Evolutionary conservation across 2,888 invertebrate genomes (phyloP).

Genomic region (Cheilosia impressa): DNA sequence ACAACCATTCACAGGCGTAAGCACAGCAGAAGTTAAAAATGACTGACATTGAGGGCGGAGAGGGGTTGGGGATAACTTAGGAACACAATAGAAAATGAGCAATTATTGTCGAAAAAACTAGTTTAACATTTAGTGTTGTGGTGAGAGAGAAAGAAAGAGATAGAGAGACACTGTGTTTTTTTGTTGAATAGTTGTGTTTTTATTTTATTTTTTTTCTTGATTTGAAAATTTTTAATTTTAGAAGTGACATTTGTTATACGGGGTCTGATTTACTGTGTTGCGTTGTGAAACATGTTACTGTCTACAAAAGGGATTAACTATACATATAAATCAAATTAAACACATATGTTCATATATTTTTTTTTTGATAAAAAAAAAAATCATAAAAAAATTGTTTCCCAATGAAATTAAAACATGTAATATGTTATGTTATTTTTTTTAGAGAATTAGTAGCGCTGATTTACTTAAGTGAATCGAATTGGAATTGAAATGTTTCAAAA

Average conservation of each 20-base stretch:
- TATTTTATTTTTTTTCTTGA: constrained; percentile 4
- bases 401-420: constrained; percentile 28
- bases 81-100: constrained; percentile 7
- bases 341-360: constrained; percentile 39
- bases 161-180: constrained; percentile 53
- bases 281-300: constrained; percentile 59
- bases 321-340: constrained; percentile 34
- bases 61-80: constrained; percentile 16
- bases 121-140: constrained; percentile 42
- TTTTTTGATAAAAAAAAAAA: neutral
- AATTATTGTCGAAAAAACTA: constrained; percentile 9
- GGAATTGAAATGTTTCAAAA: constrained; percentile 56
- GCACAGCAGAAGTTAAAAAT: constrained; percentile 87
- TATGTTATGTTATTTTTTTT: neutral
- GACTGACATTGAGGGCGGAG: constrained; percentile 62
- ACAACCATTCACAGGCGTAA: constrained; percentile 91
- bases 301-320: constrained; percentile 63
- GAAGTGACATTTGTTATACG: constrained; percentile 37
- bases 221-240: constrained; percentile 53
- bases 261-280: constrained; percentile 59
- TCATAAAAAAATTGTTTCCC: constrained; percentile 15
- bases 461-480: constrained; percentile 58
- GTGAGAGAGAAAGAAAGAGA: constrained; percentile 16
- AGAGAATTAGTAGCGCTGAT: constrained; percentile 55
- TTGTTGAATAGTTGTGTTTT: constrained; percentile 70